Evolutionary conservation across 2,888 invertebrate genomes (phyloP), one percentile per base, ranked within the genome.

Genomic region (Ischnura elegans): DNA sequence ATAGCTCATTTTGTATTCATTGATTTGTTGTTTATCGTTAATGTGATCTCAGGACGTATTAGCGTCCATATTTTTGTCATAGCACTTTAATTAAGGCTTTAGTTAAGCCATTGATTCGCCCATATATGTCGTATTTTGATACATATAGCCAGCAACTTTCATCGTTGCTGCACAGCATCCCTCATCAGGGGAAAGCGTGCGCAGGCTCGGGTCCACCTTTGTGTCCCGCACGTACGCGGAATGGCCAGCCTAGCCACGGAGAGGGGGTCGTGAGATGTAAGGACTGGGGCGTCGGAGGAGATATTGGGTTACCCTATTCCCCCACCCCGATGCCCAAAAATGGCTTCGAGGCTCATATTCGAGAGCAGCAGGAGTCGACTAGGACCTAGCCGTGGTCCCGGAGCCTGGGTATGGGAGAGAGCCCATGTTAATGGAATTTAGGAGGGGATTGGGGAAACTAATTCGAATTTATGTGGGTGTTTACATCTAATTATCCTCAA

Each of bases 261-360:
- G 90, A 61, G 61, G 90, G 90, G 66, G 90, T 25, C 43, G 21
- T 43, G 55, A 61, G 61, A 43, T 55, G 55, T 43, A 51, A 90
- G 90, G 90, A 51, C 61, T 42, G 90, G 90, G 90, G 86, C 61
- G 90, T 90, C 90, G 90, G 90, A 90, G 90, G 90, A 90, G 90
- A 90, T 90, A 90, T 90, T 90, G 96, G 96, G 97, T 97, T 97
- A 97, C 97, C 96, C 96, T 93, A 45, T 76, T 90, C 94, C 94
- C 96, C 96, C 94, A 76, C 97, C 97, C 95, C 97, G 96, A 97
- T 97, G 97, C 97, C 97, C 97, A 97, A 97, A 97, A 97, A 97
- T 97, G 97, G 97, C 96, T 96, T 96, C 97, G 61, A 66, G 90
- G 90, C 90, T 90, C 90, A 90, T 90, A 90, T 90, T 90, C 90